Conservation (phyloP, 1,140 invertebrate genomes). For the Trachelipus rathkii region DNA sequence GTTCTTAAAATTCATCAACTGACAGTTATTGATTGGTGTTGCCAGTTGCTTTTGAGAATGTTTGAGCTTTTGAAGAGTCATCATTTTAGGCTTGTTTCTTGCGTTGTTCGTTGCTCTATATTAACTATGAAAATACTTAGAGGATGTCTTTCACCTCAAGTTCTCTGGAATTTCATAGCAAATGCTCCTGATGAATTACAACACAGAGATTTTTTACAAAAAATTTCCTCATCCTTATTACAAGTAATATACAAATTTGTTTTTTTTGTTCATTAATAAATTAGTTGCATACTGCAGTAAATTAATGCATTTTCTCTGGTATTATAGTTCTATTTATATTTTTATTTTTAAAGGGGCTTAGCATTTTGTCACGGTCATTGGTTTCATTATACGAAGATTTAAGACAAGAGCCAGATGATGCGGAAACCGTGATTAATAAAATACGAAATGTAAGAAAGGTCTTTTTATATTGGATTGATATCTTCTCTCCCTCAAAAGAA, state of each 20-base stretch:
- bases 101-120: not conserved
- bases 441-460: not conserved
- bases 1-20: not conserved
- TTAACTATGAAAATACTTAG: not conserved
- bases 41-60: not conserved
- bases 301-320: no score
- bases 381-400: no score
- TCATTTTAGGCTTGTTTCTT: not conserved
- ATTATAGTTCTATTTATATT: no score
- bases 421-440: not conserved
- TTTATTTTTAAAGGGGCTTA: no score
- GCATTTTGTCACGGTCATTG: no score
- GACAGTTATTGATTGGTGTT: not conserved
- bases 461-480: not conserved
- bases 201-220: not conserved
- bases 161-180: not conserved
- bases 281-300: no score
- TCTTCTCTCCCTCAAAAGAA: not conserved
- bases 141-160: not conserved
- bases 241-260: not conserved
- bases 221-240: not conserved
- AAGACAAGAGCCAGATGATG: no score
- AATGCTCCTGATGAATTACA: not conserved
- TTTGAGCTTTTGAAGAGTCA: not conserved
- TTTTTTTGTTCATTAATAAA: no score